Conservation (phyloP, 2,113 vertebrate genomes). For the Clarias batrachus region DNA sequence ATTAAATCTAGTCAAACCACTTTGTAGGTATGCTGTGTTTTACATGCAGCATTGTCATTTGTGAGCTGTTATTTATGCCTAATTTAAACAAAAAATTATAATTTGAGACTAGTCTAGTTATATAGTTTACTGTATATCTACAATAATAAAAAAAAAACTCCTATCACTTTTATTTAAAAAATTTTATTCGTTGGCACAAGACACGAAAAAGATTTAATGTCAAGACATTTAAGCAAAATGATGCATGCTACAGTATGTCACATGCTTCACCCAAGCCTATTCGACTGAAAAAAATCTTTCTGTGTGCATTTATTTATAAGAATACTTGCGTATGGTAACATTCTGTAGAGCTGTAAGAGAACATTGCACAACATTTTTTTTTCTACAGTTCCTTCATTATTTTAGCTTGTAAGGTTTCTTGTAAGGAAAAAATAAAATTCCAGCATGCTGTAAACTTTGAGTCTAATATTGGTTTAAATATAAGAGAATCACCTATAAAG, state of each 20-base stretch:
- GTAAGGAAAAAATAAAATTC: not conserved
- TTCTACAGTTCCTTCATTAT: not conserved
- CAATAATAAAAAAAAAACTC: not conserved
- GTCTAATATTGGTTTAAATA: not conserved
- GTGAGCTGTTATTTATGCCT: not conserved
- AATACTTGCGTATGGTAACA: not conserved
- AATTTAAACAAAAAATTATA: not conserved
- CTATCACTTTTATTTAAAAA: not conserved
- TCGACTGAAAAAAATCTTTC: not conserved
- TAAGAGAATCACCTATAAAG: not conserved
- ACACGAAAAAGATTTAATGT: not conserved
- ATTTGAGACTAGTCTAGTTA: not conserved
- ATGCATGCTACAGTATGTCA: not conserved
- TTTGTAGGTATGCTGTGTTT: not conserved
- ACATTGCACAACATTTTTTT: not conserved
- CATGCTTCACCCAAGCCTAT: not conserved
- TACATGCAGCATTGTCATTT: not conserved
- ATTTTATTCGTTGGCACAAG: not conserved
- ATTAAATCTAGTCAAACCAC: not conserved
- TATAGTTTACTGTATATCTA: not conserved
- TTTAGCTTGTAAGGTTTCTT: not conserved
- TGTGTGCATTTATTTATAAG: not conserved
- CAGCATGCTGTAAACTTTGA: not conserved
- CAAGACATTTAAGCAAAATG: not conserved
- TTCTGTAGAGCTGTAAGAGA: not conserved